These are phyloP conservation scores for Glareola pratincola DNA, from an alignment of 2,113 vertebrate species.

Conservation along the genomic window DNA sequence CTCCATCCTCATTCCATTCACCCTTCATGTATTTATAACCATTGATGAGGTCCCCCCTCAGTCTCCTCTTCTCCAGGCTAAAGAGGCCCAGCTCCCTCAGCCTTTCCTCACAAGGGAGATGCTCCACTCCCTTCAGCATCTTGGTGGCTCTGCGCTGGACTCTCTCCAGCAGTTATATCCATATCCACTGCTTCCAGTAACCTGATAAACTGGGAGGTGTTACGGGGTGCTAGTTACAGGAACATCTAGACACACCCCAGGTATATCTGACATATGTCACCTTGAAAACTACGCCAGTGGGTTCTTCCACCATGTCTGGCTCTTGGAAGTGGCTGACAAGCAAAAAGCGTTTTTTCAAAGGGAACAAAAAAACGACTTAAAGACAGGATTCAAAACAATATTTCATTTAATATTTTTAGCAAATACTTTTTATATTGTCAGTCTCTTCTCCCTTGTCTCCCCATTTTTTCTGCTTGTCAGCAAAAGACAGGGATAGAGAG, in stretches of 20 bases:
- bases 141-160: too few relatives aligned
- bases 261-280: neutral
- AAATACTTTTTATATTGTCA: neutral
- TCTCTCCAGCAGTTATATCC: too few relatives aligned
- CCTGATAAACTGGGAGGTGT: neutral
- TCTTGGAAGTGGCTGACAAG: neutral
- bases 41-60: too few relatives aligned
- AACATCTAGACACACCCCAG: neutral
- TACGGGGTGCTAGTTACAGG: neutral
- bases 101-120: too few relatives aligned
- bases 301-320: neutral
- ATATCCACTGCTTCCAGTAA: neutral
- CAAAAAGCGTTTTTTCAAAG: neutral
- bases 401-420: neutral
- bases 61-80: too few relatives aligned
- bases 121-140: too few relatives aligned
- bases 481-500: neutral
- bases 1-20: too few relatives aligned
- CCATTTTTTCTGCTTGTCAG: neutral
- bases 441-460: neutral
- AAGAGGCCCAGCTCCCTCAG: too few relatives aligned
- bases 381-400: neutral
- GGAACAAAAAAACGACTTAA: neutral
- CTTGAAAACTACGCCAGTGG: neutral
- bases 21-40: too few relatives aligned